A percentile compares a stretch with the other conserved stretches of the same genome.
Evolutionary conservation across 2,888 invertebrate species (phyloP).

Genomic region (Coenonympha glycerion): DNA sequence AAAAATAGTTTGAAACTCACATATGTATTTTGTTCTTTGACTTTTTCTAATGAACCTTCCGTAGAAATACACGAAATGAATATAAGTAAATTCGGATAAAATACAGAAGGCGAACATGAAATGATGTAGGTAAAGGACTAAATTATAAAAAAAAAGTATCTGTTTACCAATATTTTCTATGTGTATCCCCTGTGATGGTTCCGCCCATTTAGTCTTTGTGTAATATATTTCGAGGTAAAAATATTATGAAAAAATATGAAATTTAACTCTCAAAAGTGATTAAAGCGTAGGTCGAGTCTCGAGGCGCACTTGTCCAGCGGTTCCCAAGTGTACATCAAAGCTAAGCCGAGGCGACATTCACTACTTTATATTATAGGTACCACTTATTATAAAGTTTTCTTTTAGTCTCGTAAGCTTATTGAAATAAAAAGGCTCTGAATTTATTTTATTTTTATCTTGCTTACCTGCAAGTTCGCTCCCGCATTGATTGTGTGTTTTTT

Average conservation of each 20-base stretch:
- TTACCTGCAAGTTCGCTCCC: no score
- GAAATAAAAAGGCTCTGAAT: neutral
- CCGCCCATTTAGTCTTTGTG: neutral
- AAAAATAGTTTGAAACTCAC: no score
- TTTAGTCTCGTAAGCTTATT: neutral
- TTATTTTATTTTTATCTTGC: neutral
- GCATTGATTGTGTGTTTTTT: no score
- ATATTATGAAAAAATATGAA: neutral
- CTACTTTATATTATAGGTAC: no score
- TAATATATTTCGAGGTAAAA: slow-evolving; percentile 1
- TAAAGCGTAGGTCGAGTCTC: slow-evolving; percentile 8
- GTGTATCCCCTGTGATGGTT: neutral
- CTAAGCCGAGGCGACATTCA: neutral
- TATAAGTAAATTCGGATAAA: no score
- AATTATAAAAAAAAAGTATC: neutral
- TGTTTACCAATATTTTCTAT: neutral
- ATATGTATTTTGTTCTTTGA: no score
- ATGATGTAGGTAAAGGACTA: no score
- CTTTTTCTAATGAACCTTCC: no score
- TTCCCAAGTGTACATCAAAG: slow-evolving; percentile 11
- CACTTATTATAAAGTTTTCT: slow-evolving; percentile 3
- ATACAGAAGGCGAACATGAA: no score
- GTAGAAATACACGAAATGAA: no score
- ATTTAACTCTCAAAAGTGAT: neutral
- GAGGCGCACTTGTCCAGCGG: slow-evolving; percentile 9